Evolutionary conservation across 2,797 vertebrate species (phyloP), one percentile per base, ranked within the genome.

Genomic region (Chloroceryle inda): DNA sequence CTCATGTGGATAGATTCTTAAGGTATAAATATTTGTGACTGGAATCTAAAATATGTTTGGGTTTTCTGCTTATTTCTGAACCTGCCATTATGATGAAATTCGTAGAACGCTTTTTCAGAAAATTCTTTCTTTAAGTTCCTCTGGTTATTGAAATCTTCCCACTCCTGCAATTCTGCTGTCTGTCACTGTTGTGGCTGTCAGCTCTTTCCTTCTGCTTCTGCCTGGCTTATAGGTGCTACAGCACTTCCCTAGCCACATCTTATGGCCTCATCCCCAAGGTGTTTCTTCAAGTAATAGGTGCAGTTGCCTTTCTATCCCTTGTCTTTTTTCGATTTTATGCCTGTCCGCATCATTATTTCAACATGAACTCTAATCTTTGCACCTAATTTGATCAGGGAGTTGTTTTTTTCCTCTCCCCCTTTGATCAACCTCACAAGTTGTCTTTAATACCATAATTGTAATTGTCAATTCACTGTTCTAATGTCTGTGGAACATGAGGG

Each of bases 371-470:
- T 45, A 50, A 45, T 23, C 17, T 85, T 75, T 72, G 12, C 6
- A 19, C 3, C 26, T 64, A 27, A 49, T 59, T 84, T 68, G 27
- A n/a, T 49, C 3, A 2, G 8, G 22, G 1, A 1, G 0, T 61
- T 23, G 38, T 12, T 49, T 13, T 66, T 67, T 55, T 68, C 31
- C 2, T 69, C 33, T 74, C 11, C 8, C 2, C 3, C 3, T 78
- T 85, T 56, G 52, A 20, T 31, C 38, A 73, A 18, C n/a, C 18
- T 83, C n/a, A 33, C 1, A 55, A 71, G 13, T 40, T 66, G 3
- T 23, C 35, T 88, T 78, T 81, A 52, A 17, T 58, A 76, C 13
- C 16, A 69, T 22, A 79, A 44, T 10, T 67, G 7, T 44, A 21
- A 29, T 40, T 47, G 15, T 3, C 8, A 45, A 18, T 59, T 84